Conservation (phyloP, 2,888 invertebrate species). For the Apodemia hepburni region DNA sequence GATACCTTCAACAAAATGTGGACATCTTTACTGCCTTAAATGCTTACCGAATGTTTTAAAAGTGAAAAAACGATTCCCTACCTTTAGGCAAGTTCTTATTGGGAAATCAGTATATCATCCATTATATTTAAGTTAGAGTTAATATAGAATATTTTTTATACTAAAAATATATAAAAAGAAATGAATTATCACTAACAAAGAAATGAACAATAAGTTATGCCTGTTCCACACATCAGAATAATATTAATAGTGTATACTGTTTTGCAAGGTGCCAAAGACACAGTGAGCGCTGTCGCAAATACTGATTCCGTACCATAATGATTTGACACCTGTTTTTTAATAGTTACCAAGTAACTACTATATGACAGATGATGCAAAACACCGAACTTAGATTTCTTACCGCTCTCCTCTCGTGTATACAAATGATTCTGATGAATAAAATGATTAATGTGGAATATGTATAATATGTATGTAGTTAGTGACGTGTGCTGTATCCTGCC, state of each 20-base stretch:
- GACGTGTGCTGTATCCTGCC: too few relatives aligned
- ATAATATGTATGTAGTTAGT: too few relatives aligned
- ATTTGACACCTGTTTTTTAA: background rate
- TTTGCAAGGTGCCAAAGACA: background rate
- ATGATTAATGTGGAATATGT: too few relatives aligned
- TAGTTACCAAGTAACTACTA: too few relatives aligned
- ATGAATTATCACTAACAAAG: too few relatives aligned
- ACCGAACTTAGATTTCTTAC: too few relatives aligned
- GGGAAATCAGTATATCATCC: constrained; percentile 47
- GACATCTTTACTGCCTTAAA: constrained; percentile 53
- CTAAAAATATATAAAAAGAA: too few relatives aligned
- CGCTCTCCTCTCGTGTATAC: too few relatives aligned
- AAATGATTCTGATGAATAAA: too few relatives aligned
- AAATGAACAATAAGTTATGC: too few relatives aligned
- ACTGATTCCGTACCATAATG: too few relatives aligned
- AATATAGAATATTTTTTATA: background rate
- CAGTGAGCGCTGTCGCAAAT: background rate
- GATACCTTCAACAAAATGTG: constrained; percentile 39
- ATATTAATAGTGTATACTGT: background rate
- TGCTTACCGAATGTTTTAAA: constrained; percentile 45
- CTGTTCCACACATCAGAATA: background rate
- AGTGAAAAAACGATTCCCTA: constrained; percentile 48
- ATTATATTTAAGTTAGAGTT: constrained; percentile 29
- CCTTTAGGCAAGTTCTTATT: constrained; percentile 46
- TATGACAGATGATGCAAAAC: too few relatives aligned